phyloP scores from a whole-genome alignment of 2,888 invertebrate genomes.

The Pseudeuparius sepicola region DNA sequence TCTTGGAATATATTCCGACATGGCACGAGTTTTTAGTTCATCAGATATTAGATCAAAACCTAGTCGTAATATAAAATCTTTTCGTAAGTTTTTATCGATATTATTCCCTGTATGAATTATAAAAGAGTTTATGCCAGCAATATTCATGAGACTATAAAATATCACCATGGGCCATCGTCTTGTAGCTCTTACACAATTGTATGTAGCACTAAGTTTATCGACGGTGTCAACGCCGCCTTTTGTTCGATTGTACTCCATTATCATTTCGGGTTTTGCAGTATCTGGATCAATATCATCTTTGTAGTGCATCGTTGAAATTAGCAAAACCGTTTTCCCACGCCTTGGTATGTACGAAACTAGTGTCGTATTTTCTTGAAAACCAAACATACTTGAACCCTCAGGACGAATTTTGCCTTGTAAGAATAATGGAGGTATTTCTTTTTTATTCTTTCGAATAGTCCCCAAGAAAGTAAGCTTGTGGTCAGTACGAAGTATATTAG shows the following conservation, averaged over 20 bases:
- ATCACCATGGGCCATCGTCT: conserved; percentile 21
- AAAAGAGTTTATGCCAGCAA: conserved; percentile 20
- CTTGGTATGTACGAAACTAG: conserved; percentile 28
- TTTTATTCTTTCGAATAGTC: conserved; percentile 27
- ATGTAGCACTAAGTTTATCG: conserved; percentile 20
- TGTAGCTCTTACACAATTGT: conserved; percentile 19
- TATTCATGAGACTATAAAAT: conserved; percentile 18
- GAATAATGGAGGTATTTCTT: conserved; percentile 28
- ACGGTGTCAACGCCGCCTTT: conserved; percentile 20
- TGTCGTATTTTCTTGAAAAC: conserved; percentile 26
- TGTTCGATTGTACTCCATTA: conserved; percentile 18
- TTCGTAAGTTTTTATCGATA: too few relatives aligned
- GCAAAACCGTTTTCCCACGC: conserved; percentile 26
- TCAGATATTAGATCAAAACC: too few relatives aligned
- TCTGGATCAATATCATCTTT: too few relatives aligned
- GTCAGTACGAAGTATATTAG: conserved; percentile 14
- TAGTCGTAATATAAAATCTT: too few relatives aligned
- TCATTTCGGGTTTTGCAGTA: conserved; percentile 21
- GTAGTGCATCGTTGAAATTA: too few relatives aligned
- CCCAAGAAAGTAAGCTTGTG: conserved; percentile 24
- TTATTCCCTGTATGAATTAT: conserved; percentile 15
- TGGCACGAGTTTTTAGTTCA: too few relatives aligned
- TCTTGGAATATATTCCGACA: too few relatives aligned
- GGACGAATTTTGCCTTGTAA: conserved; percentile 19
- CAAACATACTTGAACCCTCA: conserved; percentile 24